phyloP scores from a whole-genome alignment of 2,113 vertebrate genomes.

The Herpetotheres cachinnans region DNA sequence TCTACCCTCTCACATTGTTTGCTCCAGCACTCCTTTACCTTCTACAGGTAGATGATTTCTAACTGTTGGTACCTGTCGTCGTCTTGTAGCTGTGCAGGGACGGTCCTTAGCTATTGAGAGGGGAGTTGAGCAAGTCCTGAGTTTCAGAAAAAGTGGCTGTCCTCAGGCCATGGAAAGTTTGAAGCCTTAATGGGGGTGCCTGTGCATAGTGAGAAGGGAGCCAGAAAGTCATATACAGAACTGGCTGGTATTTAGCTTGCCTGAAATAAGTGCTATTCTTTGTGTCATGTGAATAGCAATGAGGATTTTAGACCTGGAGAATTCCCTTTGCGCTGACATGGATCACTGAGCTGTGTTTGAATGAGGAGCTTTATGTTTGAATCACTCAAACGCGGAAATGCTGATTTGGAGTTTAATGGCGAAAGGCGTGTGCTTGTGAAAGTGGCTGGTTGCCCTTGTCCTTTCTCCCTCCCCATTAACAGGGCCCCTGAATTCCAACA shows the following conservation, averaged over 20 bases:
- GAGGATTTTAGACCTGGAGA: background rate
- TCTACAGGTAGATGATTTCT: slow-evolving; percentile 78
- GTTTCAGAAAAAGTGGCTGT: background rate
- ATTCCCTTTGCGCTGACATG: background rate
- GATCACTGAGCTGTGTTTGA: background rate
- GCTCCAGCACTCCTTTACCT: slow-evolving; percentile 89
- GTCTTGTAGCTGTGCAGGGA: background rate
- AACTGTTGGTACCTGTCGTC: background rate
- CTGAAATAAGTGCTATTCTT: background rate
- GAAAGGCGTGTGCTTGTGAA: background rate
- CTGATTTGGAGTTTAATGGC: background rate
- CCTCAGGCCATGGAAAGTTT: background rate
- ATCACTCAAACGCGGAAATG: rapidly evolving
- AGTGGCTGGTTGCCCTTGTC: background rate
- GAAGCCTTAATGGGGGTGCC: background rate
- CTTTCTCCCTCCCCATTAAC: background rate
- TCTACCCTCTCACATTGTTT: slow-evolving; percentile 91
- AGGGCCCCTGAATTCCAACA: background rate
- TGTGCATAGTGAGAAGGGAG: background rate
- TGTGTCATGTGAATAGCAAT: background rate
- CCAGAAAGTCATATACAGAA: background rate
- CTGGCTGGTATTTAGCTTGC: background rate
- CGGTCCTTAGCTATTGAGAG: background rate
- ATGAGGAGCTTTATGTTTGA: background rate
- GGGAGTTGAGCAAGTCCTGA: background rate